A percentile compares a stretch with the other conserved stretches of the same genome.
phyloP scores from a whole-genome alignment of 2,888 invertebrate species.

The Axea sp. region DNA sequence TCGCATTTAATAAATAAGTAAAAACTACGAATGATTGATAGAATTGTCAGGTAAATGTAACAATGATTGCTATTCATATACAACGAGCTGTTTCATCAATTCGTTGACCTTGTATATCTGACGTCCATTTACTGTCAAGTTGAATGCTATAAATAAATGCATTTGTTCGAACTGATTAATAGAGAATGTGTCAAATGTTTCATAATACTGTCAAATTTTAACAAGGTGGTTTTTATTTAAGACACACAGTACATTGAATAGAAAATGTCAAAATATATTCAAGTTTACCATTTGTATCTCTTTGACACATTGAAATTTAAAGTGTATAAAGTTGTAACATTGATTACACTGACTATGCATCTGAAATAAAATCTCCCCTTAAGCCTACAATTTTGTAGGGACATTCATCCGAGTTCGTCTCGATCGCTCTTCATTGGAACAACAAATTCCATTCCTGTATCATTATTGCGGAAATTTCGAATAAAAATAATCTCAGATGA shows the following conservation, averaged over 20 bases:
- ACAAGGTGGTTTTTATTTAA: conserved; percentile 34
- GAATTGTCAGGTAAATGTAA: conserved; percentile 37
- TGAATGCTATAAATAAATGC: conserved; percentile 41
- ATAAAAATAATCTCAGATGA: conserved; percentile 34
- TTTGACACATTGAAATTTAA: not conserved
- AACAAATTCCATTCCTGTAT: conserved; percentile 7
- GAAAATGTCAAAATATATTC: conserved; percentile 37
- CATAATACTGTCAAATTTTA: conserved; percentile 43
- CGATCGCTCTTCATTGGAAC: conserved; percentile 19
- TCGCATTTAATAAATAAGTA: conserved; percentile 19
- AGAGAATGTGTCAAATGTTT: conserved; percentile 27
- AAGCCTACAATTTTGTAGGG: conserved; percentile 1
- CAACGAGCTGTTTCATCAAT: conserved; percentile 19
- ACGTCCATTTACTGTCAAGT: not conserved
- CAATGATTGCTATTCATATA: conserved; percentile 27
- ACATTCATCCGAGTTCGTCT: conserved; percentile 22
- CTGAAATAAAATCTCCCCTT: conserved; percentile 34
- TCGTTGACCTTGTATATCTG: conserved; percentile 44
- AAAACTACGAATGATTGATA: conserved; percentile 19
- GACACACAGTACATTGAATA: conserved; percentile 39
- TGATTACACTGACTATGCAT: conserved; percentile 14
- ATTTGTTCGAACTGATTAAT: conserved; percentile 32
- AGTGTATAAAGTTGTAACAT: conserved; percentile 23
- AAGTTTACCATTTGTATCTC: not conserved
- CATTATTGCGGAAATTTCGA: conserved; percentile 23